Evolutionary conservation across 2,797 vertebrate species (phyloP).

Genomic region (Astyanax mexicanus): DNA sequence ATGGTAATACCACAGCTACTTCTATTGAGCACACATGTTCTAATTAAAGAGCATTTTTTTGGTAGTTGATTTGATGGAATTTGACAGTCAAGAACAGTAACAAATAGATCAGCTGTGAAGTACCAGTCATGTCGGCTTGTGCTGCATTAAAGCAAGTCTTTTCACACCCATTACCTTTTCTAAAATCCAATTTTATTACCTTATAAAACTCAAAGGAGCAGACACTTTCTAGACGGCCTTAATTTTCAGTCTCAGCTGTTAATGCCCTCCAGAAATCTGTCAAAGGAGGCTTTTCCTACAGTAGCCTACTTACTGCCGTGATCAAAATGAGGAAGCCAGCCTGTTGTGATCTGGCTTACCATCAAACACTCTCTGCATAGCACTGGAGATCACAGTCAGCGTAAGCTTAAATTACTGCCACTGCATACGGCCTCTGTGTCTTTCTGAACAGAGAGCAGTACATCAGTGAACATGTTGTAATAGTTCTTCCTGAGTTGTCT

Average conservation of each 20-base stretch:
- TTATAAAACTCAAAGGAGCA: not conserved
- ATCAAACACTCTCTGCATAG: conserved; percentile 10
- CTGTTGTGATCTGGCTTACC: conserved; percentile 30
- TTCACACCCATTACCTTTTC: not conserved
- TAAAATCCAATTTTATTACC: not conserved
- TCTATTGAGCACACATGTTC: no score
- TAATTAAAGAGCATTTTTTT: not conserved
- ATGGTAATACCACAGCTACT: no score
- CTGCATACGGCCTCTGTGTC: not conserved
- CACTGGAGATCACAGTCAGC: not conserved
- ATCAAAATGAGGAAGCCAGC: conserved; percentile 8
- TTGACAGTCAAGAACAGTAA: not conserved
- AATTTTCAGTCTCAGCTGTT: not conserved
- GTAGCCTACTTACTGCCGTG: not conserved
- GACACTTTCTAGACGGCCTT: not conserved
- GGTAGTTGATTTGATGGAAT: not conserved
- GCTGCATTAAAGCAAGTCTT: not conserved
- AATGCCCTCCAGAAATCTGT: conserved; percentile 16
- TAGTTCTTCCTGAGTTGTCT: not conserved
- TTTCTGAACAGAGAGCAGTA: not conserved
- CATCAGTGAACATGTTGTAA: not conserved
- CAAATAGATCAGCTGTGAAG: not conserved
- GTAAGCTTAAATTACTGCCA: conserved; percentile 11
- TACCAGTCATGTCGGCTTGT: not conserved
- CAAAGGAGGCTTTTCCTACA: conserved; percentile 13